Percentiles rank a stretch among this genome's conserved stretches.
Conservation (phyloP, 2,888 invertebrate species). For the Lithosia quadra region DNA sequence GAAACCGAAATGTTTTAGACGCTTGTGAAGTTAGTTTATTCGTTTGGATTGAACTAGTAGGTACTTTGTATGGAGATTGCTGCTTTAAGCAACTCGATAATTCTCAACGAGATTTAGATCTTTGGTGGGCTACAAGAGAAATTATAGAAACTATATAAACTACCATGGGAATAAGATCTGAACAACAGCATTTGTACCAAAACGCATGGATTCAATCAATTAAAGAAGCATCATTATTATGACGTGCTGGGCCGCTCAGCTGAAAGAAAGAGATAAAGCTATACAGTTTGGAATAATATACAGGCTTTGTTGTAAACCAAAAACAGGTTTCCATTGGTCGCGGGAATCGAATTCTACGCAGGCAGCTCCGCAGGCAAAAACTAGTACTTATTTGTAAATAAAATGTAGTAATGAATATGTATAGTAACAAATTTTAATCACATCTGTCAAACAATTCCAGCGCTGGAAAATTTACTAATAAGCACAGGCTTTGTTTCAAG, state of each 20-base stretch:
- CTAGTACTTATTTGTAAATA: too few relatives aligned
- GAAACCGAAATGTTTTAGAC: constrained; percentile 3
- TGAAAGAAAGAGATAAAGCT: too few relatives aligned
- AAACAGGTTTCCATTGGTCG: too few relatives aligned
- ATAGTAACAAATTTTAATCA: background rate
- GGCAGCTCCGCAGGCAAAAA: too few relatives aligned
- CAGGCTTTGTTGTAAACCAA: too few relatives aligned
- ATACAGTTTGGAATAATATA: too few relatives aligned
- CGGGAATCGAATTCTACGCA: too few relatives aligned
- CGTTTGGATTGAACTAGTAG: constrained; percentile 2
- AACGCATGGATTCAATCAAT: too few relatives aligned
- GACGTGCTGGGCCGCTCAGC: too few relatives aligned
- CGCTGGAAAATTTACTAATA: background rate
- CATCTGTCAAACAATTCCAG: background rate
- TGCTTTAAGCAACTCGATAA: background rate
- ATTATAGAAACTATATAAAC: background rate
- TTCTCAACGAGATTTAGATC: background rate
- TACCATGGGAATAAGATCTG: too few relatives aligned
- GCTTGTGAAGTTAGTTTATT: constrained; percentile 5
- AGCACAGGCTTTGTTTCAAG: background rate
- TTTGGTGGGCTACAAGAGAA: background rate
- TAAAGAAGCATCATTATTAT: too few relatives aligned
- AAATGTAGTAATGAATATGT: background rate
- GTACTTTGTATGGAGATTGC: constrained; percentile 6
- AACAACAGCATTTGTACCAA: too few relatives aligned